phyloP scores from a whole-genome alignment of 2,888 invertebrate genomes.

The Nebria brevicollis region DNA sequence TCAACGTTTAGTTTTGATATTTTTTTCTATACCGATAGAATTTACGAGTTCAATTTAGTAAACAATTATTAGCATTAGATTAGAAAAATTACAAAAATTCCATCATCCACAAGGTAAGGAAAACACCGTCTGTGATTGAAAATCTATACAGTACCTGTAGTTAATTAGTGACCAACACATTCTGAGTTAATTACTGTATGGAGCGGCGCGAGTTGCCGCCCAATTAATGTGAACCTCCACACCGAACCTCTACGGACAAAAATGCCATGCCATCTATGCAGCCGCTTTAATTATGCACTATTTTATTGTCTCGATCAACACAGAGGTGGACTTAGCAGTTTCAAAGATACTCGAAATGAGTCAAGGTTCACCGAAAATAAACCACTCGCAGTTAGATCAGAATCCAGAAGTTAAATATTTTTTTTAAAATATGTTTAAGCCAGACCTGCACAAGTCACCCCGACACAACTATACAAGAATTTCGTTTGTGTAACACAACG shows the following conservation, averaged over 20 bases:
- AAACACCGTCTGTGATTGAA: neutral
- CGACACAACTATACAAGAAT: conserved; percentile 39
- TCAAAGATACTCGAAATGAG: too few relatives aligned
- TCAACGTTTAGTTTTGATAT: neutral
- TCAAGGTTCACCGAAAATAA: too few relatives aligned
- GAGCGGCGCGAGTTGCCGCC: conserved; percentile 53
- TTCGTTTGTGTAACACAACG: conserved; percentile 38
- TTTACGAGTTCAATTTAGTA: too few relatives aligned
- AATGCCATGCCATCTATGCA: conserved; percentile 2
- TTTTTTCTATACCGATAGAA: neutral
- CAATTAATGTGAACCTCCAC: conserved; percentile 57
- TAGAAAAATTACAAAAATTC: neutral
- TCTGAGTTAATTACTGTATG: conserved; percentile 60
- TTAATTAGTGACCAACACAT: conserved; percentile 61
- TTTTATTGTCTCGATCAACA: conserved; percentile 23
- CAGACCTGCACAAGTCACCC: conserved; percentile 20
- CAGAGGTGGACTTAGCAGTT: neutral
- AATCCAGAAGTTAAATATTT: too few relatives aligned
- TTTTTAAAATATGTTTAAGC: neutral
- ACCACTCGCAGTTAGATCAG: too few relatives aligned
- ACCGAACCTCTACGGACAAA: conserved; percentile 7
- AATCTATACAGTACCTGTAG: conserved; percentile 52
- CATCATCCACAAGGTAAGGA: neutral
- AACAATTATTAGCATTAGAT: too few relatives aligned
- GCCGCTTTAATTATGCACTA: conserved; percentile 30